Percentiles rank a stretch among this genome's conserved stretches.
Evolutionary conservation across 2,888 invertebrate species (phyloP).

Genomic region (Itoplectis maculator): DNA sequence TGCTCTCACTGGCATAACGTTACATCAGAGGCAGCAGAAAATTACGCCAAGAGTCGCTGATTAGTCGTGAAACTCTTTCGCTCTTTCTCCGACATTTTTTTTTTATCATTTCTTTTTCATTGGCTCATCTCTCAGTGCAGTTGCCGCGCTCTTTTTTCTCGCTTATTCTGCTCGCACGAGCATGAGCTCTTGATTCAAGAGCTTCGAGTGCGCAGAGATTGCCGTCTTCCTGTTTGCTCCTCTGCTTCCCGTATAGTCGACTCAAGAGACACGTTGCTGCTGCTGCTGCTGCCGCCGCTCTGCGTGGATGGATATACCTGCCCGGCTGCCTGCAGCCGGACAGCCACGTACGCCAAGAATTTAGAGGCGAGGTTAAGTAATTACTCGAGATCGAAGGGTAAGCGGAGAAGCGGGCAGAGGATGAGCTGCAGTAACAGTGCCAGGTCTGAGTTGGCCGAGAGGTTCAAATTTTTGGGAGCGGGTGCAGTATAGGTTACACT

Average conservation of each 20-base stretch:
- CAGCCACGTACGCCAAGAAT: slow-evolving; percentile 58
- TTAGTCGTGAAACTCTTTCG: slow-evolving; percentile 57
- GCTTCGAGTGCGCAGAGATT: slow-evolving; percentile 63
- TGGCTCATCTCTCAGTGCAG: not conserved
- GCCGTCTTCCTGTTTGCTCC: slow-evolving; percentile 65
- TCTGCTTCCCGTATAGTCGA: slow-evolving; percentile 43
- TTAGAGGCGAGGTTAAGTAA: slow-evolving; percentile 65
- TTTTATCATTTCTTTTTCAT: slow-evolving; percentile 27
- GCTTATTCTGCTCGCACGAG: slow-evolving; percentile 30
- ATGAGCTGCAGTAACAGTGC: not conserved
- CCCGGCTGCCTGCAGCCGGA: not conserved
- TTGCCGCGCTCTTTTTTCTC: slow-evolving; percentile 29
- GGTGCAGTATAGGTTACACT: slow-evolving; percentile 2
- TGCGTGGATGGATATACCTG: slow-evolving; percentile 56
- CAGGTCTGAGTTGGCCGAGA: slow-evolving; percentile 3
- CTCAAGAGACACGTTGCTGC: slow-evolving; percentile 17
- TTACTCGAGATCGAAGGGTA: slow-evolving; percentile 58
- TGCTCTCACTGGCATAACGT: slow-evolving; percentile 61
- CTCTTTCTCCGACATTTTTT: slow-evolving; percentile 22
- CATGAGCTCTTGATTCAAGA: slow-evolving; percentile 61
- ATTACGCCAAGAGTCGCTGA: slow-evolving; percentile 58
- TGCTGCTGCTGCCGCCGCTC: slow-evolving; percentile 17
- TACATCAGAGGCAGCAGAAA: slow-evolving; percentile 50
- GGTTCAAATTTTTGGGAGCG: slow-evolving; percentile 1
- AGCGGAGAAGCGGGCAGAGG: slow-evolving; percentile 40